Evolutionary conservation across 2,113 vertebrate species (phyloP).

Genomic region (Odontophorus gujanensis): DNA sequence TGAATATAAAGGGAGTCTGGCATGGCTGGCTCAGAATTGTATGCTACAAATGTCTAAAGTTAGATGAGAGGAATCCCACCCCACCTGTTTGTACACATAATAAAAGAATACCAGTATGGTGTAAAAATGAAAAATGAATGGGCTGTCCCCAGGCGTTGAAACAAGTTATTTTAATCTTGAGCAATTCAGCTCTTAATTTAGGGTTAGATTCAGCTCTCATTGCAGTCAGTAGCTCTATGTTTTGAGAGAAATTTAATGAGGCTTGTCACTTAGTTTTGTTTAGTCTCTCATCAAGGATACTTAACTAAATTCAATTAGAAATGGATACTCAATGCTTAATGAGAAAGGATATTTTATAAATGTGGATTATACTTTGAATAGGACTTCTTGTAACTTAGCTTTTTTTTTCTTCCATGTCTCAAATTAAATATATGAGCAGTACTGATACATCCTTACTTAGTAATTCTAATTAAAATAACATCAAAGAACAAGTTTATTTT

Average conservation of each 20-base stretch:
- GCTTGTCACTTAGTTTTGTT: constrained; percentile 47
- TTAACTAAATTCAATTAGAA: constrained; percentile 31
- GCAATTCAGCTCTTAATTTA: constrained; percentile 46
- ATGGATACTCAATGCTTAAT: constrained; percentile 22
- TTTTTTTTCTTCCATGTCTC: neutral
- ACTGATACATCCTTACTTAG: neutral
- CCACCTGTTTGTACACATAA: constrained; percentile 31
- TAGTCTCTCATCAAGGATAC: constrained; percentile 18
- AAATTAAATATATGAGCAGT: neutral
- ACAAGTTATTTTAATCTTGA: constrained; percentile 48
- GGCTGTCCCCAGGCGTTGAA: constrained; percentile 44
- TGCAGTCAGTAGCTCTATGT: constrained; percentile 29
- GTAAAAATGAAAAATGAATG: constrained; percentile 24
- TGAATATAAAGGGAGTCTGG: constrained; percentile 29
- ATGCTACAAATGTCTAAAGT: neutral
- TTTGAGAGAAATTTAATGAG: constrained; percentile 49
- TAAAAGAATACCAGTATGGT: constrained; percentile 21
- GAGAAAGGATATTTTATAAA: neutral
- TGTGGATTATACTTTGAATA: neutral
- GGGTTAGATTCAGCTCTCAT: constrained; percentile 26
- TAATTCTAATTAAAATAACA: constrained; percentile 1
- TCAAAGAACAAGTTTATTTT: neutral
- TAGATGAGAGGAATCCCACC: constrained; percentile 49
- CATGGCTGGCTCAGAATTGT: neutral
- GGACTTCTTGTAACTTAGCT: neutral